These are phyloP conservation scores for Telenomus remus DNA, from an alignment of 1,140 invertebrate genomes.

Conservation along the genomic window DNA sequence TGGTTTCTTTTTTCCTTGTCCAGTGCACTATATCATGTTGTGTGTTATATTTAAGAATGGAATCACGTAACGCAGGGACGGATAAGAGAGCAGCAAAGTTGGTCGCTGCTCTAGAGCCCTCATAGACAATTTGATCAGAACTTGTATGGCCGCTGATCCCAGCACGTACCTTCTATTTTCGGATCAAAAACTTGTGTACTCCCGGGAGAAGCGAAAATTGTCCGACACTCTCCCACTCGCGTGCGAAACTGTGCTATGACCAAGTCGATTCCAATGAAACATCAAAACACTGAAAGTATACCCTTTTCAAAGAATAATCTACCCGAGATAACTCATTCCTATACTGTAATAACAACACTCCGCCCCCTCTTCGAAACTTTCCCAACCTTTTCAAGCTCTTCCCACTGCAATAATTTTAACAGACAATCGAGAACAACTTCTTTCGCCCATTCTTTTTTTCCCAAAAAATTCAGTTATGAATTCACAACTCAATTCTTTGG, in stretches of 20 bases:
- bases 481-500: too few relatives aligned
- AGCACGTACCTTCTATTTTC: conserved; percentile 38
- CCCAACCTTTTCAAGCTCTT: too few relatives aligned
- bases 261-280: conserved; percentile 22
- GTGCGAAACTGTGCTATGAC: conserved; percentile 1
- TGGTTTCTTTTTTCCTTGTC: conserved; percentile 39
- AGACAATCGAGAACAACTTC: conserved; percentile 1
- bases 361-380: too few relatives aligned
- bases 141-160: conserved; percentile 41
- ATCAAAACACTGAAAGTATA: conserved; percentile 4
- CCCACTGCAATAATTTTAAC: too few relatives aligned
- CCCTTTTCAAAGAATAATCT: too few relatives aligned
- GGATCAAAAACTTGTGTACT: conserved; percentile 15
- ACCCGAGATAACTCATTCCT: too few relatives aligned
- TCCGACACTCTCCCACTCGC: too few relatives aligned
- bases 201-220: conserved; percentile 2
- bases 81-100: too few relatives aligned
- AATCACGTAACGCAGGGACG: conserved; percentile 41
- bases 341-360: too few relatives aligned
- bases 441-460: too few relatives aligned
- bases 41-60: conserved; percentile 34
- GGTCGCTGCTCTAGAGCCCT: too few relatives aligned
- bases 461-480: too few relatives aligned
- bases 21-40: conserved; percentile 44
- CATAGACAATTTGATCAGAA: conserved; percentile 46